These are phyloP conservation scores for Xestia ashworthii DNA, from an alignment of 2,888 invertebrate species.

Conservation along the genomic window DNA sequence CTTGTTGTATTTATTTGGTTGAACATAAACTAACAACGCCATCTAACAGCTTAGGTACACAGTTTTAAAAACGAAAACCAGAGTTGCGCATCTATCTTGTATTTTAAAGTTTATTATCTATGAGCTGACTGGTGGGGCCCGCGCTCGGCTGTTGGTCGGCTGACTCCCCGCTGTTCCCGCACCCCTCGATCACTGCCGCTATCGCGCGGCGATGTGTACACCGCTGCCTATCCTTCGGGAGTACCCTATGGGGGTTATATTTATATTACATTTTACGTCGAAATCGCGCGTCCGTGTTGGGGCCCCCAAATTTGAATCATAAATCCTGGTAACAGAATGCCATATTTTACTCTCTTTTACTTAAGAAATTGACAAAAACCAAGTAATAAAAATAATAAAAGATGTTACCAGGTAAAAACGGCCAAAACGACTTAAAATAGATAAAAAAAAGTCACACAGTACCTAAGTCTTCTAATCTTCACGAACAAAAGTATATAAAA, in stretches of 20 bases:
- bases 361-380: background rate
- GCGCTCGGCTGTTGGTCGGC: too few relatives aligned
- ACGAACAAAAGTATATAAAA: conserved; percentile 35
- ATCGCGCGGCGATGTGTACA: too few relatives aligned
- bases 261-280: background rate
- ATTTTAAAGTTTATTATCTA: too few relatives aligned
- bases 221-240: background rate
- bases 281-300: background rate
- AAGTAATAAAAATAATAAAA: background rate
- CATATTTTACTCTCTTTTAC: background rate
- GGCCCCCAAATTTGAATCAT: background rate
- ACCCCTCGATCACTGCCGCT: too few relatives aligned
- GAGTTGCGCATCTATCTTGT: too few relatives aligned
- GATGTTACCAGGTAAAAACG: background rate
- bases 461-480: background rate
- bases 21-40: too few relatives aligned
- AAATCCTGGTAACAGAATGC: background rate
- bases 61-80: too few relatives aligned
- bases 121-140: too few relatives aligned
- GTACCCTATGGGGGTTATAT: background rate
- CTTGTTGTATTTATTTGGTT: too few relatives aligned
- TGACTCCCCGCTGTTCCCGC: too few relatives aligned
- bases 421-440: background rate
- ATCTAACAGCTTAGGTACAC: too few relatives aligned
- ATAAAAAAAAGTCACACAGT: conserved; percentile 13